Base-by-base conservation (phyloP, 1,140 invertebrate genomes). In the Leptonema lineaticorne region DNA sequence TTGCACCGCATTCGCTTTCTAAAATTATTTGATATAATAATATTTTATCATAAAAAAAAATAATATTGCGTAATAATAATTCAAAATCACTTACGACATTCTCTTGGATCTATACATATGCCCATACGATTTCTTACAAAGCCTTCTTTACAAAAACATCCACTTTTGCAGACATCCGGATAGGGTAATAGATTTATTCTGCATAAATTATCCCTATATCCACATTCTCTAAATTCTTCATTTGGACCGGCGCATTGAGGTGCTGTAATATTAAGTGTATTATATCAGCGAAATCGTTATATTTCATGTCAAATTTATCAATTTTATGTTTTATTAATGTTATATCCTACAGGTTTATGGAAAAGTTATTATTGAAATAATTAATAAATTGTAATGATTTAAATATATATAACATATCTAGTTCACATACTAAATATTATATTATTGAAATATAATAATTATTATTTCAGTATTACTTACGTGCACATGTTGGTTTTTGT, bases 11-110 rank as follows among this genome's bases (percentile, higher is more conserved):
- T 53, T 53, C 56, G 56, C 24, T 46, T 22, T 16, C 18, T 30
- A 6, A 3, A 1, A 37, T n/a, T 60, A 8, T 26, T 60, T 30
- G 3, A 30, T 29, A 16, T 37, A 37, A 18, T 37, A 37, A 14
- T 8, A 18, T 37, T 60, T 37, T 2, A 22, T 33, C 6, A 3
- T 60, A n/a, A 41, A 33, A 60, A 1, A 18, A 3, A 18, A 3
- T 48, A 28, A 27, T n/a, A n/a, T n/a, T n/a, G n/a, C n/a, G 8
- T 27, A 28, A 27, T n/a, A 63, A 9, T 62, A 46, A 20, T 4
- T 33, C 5, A 6, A 41, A 14, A n/a, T 2, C 27, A 59, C 58
- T 33, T 60, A 60, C 59, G 59, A 45, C 59, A 62, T 24, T 62
- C 14, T n/a, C 14, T 22, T 27, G 45, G 45, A 6, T 45, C 7